Evolutionary conservation across 2,797 vertebrate genomes (phyloP).

Genomic region (Iguana delicatissima): DNA sequence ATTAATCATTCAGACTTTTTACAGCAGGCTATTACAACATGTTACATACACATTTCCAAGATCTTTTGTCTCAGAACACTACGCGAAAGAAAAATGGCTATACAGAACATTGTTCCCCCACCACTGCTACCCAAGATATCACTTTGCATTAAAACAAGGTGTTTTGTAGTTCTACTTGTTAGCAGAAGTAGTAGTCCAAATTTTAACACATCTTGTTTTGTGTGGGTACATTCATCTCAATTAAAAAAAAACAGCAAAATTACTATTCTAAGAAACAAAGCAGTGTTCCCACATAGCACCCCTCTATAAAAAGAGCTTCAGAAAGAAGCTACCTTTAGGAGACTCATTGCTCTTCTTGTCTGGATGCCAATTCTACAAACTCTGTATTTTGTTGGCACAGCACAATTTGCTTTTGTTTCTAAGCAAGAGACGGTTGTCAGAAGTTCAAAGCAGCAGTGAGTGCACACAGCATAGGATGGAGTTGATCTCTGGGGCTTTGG

Average conservation of each 20-base stretch:
- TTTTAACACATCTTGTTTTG: constrained; percentile 51
- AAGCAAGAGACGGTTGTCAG: constrained; percentile 51
- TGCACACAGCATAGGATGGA: constrained; percentile 30
- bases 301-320: constrained; percentile 41
- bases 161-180: constrained; percentile 44
- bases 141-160: constrained; percentile 43
- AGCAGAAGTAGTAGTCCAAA: constrained; percentile 42
- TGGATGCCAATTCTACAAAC: constrained; percentile 48
- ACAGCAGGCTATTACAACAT: constrained; percentile 66
- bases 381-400: constrained; percentile 54
- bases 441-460: constrained; percentile 64
- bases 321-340: constrained; percentile 50
- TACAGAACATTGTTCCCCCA: constrained; percentile 56
- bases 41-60: constrained; percentile 74
- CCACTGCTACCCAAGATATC: constrained; percentile 8
- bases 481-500: constrained; percentile 53
- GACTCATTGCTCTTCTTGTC: constrained; percentile 46
- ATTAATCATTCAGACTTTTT: constrained; percentile 25
- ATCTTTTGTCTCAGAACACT: constrained; percentile 59
- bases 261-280: constrained; percentile 31
- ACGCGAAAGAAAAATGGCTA: constrained; percentile 57
- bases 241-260: constrained; percentile 14
- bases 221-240: constrained; percentile 64
- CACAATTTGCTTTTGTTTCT: constrained; percentile 49
- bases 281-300: constrained; percentile 39